Evolutionary conservation across 2,797 vertebrate species (phyloP), one percentile per base, ranked within the genome.

Genomic region (Chiropotes sagulatus): DNA sequence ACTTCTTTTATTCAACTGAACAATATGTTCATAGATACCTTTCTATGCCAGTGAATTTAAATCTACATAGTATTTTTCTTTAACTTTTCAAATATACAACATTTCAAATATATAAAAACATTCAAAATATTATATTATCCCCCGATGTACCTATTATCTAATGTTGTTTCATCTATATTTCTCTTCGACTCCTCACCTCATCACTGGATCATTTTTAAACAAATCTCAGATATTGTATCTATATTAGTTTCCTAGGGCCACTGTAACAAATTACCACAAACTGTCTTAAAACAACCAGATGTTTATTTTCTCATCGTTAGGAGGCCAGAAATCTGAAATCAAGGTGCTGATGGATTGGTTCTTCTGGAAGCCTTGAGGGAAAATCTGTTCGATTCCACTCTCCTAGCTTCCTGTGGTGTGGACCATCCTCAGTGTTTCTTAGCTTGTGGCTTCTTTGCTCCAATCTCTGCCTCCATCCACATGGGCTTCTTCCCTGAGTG

Each of bases 1-100:
- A 80, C 33, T 48, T 84, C 11, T 80, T 90, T 89, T 87, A 58
- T 83, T 95, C 28, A 93, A 41, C 19, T 70, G 88, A 97, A 20
- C 13, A 73, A 39, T 33, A 75, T 70, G 41, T 30, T 75, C 73
- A 75, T 14, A 81, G 73, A 26, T 52, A 46, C 57, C 26, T 92
- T 96, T 90, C 33, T 39, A 50, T 30, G 28, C 50, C 54, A 48
- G 52, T 94, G 76, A 57, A 81, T 88, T 67, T 90, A 80, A 90
- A 88, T 81, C 72, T 90, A 13, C 2, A 5, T 20, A 67, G 10
- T 82, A 93, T 84, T 94, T 93, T 48, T 80, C 93, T 88, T 80
- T 41, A 89, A 36, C 8, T 80, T 84, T 92, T 58, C 39, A 50
- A 57, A 72, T 90, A 28, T 78, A 44, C 13, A 75, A 97, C 83